Evolutionary conservation across 2,113 vertebrate species (phyloP), one percentile per base, ranked within the genome.

Genomic region (Phylloscopus trochiloides): DNA sequence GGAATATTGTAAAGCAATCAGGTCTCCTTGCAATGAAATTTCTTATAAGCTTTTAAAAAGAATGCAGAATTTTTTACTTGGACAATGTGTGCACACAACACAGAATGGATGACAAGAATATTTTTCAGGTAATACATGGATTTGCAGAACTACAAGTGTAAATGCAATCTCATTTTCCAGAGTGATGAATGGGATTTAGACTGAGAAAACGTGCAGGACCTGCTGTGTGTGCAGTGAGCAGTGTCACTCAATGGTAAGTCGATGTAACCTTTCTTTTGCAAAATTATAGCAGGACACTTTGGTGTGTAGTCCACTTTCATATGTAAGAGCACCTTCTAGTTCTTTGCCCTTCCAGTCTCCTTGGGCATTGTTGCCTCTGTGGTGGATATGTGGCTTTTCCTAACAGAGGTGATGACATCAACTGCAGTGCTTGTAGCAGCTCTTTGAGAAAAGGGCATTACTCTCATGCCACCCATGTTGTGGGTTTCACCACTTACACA

Each of bases 401-500:
- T 18, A 43, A 34, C 3, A 63, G 31, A 29, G 63, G 8, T 4
- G 17, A 24, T 38, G 36, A 38, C 4, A 55, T 42, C 52, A 77
- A 16, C 17, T 48, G 36, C 17, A 51, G 26, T 43, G 32, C 62
- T 43, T 54, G 17, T 29, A 36, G 29, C 38, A 67, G 2, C 13
- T 20, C 17, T 40, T 6, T 52, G 32, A 54, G 34, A 62, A 67
- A 75, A 83, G 47, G 3, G 13, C 14, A 8, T 66, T 71, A 9
- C 5, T 59, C 29, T 84, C 54, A 65, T 10, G 16, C 25, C 1
- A 4, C 5, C 12, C 15, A 14, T 42, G 16, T 31, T 70, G 32
- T 1, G 2, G 0, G 3, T 71, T 65, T 74, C 13, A 17, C 20
- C 34, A 32, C 22, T 58, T 58, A 25, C 2, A 7, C 11, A 48